phyloP scores from a whole-genome alignment of 2,113 vertebrate species.

The Gobiocypris rarus region DNA sequence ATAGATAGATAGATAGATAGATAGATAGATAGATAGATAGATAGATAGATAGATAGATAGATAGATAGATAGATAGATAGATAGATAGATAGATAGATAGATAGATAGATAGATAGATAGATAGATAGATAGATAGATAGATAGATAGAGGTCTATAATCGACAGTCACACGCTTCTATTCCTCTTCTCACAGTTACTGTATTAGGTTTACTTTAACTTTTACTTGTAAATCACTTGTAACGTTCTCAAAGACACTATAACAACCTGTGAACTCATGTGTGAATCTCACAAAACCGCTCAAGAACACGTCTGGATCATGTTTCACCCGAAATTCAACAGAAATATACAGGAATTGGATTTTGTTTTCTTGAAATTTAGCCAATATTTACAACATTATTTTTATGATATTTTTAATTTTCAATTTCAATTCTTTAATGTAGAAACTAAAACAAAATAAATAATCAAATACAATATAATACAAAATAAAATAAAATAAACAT shows the following conservation, averaged over 20 bases:
- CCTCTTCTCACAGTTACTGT: constrained; percentile 1
- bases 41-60: no score
- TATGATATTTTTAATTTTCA: neutral
- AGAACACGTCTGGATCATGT: neutral
- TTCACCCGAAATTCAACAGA: neutral
- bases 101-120: no score
- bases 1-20: no score
- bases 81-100: no score
- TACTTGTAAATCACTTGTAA: neutral
- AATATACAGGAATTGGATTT: neutral
- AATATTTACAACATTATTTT: neutral
- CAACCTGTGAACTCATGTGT: neutral
- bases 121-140: no score
- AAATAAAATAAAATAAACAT: no score
- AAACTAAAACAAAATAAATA: no score
- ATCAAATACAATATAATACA: no score
- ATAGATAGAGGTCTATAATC: neutral
- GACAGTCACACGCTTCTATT: neutral
- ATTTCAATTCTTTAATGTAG: neutral
- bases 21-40: neutral
- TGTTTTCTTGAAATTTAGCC: no score
- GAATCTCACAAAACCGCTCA: neutral
- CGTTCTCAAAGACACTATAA: neutral
- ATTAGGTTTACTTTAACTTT: neutral
- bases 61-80: neutral